Evolutionary conservation across 2,797 vertebrate genomes (phyloP), one percentile per base, ranked within the genome.

Genomic region (Anguilla anguilla): DNA sequence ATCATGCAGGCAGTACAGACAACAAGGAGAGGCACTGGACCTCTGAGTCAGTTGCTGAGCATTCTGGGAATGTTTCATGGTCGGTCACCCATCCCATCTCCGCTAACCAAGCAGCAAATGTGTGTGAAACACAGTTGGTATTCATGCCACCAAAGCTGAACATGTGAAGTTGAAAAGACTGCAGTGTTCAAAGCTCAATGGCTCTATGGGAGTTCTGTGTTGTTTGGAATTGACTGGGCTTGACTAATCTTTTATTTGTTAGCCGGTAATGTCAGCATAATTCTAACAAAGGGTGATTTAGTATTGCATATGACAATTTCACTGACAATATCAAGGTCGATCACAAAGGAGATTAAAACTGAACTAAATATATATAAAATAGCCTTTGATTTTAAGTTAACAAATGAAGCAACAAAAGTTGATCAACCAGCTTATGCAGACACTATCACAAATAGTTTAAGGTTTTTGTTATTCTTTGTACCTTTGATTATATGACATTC

Each of bases 111-210:
- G 55, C 61, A 64, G 83, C 22, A 57, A 49, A 69, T 83, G n/a
- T 83, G 43, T 83, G 86, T 67, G 86, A 82, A 82, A 82, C 57
- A 25, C 61, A 83, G 86, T 39, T 4, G 4, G 81, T n/a, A 35
- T 55, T 31, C 61, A 72, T 84, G 82, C 87, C 5, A 2, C 64
- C n/a, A 53, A 72, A 84, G 59, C 39, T 61, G 43, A 49, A 13
- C 59, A 28, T 17, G 4, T 13, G 43, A 83, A 28, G 49, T n/a
- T 39, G 61, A 61, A 83, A 64, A 72, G 46, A 39, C 59, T n/a
- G 51, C 49, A 69, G 43, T 39, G 61, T 61, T 84, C 86, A 31
- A n/a, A 87, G 7, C 86, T 69, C 49, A 72, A n/a, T 19, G 79
- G 22, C 79, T 82, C 43, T 9, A 35, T 49, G 79, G 79, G 79